Percentiles rank a stretch among this genome's conserved stretches.
phyloP scores from a whole-genome alignment of 2,797 vertebrate species.

The Pangasius krempfi region DNA sequence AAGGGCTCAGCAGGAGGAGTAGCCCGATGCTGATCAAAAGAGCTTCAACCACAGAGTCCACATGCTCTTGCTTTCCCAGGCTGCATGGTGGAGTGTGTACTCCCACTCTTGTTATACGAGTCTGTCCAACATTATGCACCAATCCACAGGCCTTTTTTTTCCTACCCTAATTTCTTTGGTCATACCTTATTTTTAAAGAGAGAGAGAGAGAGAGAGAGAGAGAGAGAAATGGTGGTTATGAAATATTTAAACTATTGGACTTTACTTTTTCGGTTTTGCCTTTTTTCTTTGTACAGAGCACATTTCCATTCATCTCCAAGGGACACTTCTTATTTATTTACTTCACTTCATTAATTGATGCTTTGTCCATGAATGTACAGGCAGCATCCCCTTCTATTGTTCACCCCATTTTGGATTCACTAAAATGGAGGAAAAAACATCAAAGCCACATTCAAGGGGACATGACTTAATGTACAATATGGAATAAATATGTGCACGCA shows the following conservation, averaged over 20 bases:
- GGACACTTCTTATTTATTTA: conserved; percentile 67
- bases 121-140: conserved; percentile 9
- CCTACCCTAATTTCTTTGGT: not conserved
- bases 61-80: conserved; percentile 33
- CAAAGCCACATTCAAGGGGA: conserved; percentile 70
- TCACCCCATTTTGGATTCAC: conserved; percentile 70
- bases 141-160: not conserved
- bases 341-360: conserved; percentile 68
- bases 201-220: not conserved
- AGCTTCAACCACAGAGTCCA: conserved; percentile 48
- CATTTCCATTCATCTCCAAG: conserved; percentile 12
- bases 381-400: conserved; percentile 72
- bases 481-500: conserved; percentile 73
- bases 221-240: not conserved
- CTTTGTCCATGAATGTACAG: conserved; percentile 65
- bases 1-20: conserved; percentile 53
- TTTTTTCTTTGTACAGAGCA: conserved; percentile 46
- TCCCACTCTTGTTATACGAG: conserved; percentile 31
- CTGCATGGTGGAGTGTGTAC: conserved; percentile 42
- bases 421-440: conserved; percentile 77
- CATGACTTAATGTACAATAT: conserved; percentile 82
- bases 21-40: conserved; percentile 57
- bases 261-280: not conserved
- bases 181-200: not conserved
- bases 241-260: not conserved